Base-by-base conservation (phyloP, 2,797 vertebrate genomes). In the Muraenolepis orangiensis region DNA sequence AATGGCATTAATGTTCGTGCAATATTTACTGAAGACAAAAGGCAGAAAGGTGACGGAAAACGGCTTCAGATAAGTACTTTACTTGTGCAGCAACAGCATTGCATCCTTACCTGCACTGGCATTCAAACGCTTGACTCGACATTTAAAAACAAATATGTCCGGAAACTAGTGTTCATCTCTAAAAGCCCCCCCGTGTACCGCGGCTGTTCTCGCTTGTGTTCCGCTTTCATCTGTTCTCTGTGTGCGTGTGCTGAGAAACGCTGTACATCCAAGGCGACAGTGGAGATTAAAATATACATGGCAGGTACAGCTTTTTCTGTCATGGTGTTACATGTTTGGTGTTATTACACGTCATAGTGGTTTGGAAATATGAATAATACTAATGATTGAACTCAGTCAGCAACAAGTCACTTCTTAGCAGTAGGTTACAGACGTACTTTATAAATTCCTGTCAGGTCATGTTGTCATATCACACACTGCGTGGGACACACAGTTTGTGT, bases 141-240 rank as follows among this genome's bases (percentile, higher is more conserved):
- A 68, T 42, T 90, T 87, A 76, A 87, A 90, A 89, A 84, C 38
- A 82, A 67, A 12, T n/a, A 6, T 14, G 0, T 74, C 76, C 87
- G 91, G 91, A 91, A 89, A 20, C 38, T 0, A 0, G 81, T 85
- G 90, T 82, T 83, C 75, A 66, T 1, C 1, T 11, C 0, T n/a
- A 75, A 70, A 64, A 34, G 11, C 11, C 84, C 84, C 86, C 82
- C 20, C 1, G 18, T 5, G 29, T 29, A 2, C 16, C n/a, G 1
- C 0, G 3, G 30, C 38, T 57, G 14, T 28, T 14, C 34, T 14
- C 3, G 28, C 16, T 73, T 82, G 61, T 3, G 88, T 90, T 91
- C 91, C 84, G 74, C 30, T 36, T 69, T 1, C 2, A 11, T 38
- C n/a, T 14, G 32, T 23, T n/a, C n/a, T n/a, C n/a, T n/a, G n/a